Percentiles rank a stretch among this genome's conserved stretches.
Evolutionary conservation across 2,797 vertebrate species (phyloP).

Genomic region (Enteromius thamalakanensis): DNA sequence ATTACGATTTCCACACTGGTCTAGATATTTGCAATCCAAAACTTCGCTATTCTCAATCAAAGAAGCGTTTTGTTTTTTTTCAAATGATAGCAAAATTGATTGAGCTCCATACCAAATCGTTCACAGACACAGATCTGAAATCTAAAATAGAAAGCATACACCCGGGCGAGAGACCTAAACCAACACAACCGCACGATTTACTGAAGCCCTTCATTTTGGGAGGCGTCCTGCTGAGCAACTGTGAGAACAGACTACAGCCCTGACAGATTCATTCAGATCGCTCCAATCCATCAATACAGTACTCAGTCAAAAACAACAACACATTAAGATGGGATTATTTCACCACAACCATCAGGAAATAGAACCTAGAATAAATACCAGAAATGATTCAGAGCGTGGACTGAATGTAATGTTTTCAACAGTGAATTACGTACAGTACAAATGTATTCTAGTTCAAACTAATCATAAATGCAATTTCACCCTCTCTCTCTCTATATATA

Average conservation of each 20-base stretch:
- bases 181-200: conserved; percentile 52
- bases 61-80: not conserved
- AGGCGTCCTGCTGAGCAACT: conserved; percentile 8
- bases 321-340: conserved; percentile 4
- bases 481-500: not conserved
- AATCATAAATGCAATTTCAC: too few species aligned
- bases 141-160: conserved; percentile 34
- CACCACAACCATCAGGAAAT: not conserved
- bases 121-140: conserved; percentile 19
- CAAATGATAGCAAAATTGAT: not conserved
- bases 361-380: not conserved
- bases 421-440: not conserved
- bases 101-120: not conserved
- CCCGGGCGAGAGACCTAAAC: conserved; percentile 15
- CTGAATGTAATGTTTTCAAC: not conserved
- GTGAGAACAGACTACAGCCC: conserved; percentile 11
- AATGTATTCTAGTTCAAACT: not conserved
- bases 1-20: not conserved
- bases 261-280: conserved; percentile 23
- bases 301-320: conserved; percentile 9
- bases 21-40: not conserved
- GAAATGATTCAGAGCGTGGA: not conserved
- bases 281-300: not conserved
- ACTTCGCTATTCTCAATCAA: not conserved
- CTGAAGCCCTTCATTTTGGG: conserved; percentile 47